Conservation (phyloP, 2,888 invertebrate genomes). For the Molorchus minor region DNA sequence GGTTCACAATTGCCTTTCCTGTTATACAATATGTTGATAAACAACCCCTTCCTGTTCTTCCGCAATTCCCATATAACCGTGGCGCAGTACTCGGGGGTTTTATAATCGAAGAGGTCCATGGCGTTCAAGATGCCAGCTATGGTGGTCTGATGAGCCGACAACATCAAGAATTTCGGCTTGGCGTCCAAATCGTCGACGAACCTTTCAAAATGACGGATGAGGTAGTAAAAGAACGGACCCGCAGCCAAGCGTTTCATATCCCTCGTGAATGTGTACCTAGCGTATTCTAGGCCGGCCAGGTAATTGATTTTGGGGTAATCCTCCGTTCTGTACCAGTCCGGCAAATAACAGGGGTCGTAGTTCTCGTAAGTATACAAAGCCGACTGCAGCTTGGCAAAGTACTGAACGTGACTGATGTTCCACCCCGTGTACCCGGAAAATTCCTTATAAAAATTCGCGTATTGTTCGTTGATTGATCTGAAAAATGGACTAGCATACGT, state of each 20-base stretch:
- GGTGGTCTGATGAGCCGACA: slow-evolving; percentile 84
- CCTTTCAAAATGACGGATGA: slow-evolving; percentile 69
- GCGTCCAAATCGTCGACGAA: slow-evolving; percentile 22
- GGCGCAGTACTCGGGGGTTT: slow-evolving; percentile 74
- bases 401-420: slow-evolving; percentile 4
- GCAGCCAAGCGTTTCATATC: slow-evolving; percentile 67
- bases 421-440: slow-evolving; percentile 70
- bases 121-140: slow-evolving; percentile 77
- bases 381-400: slow-evolving; percentile 10
- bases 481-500: slow-evolving; percentile 53
- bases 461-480: slow-evolving; percentile 65
- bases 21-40: slow-evolving; percentile 67
- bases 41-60: slow-evolving; percentile 48
- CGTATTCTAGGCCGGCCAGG: slow-evolving; percentile 70
- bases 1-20: slow-evolving; percentile 66
- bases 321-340: slow-evolving; percentile 1
- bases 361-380: slow-evolving; percentile 72
- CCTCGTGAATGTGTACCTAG: slow-evolving; percentile 65
- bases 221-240: slow-evolving; percentile 74
- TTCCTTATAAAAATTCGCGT: slow-evolving; percentile 71
- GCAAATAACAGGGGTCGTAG: slow-evolving; percentile 66
- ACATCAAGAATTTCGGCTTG: slow-evolving; percentile 71
- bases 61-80: slow-evolving; percentile 77
- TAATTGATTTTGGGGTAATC: slow-evolving; percentile 60
- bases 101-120: slow-evolving; percentile 73